Conservation (phyloP, 2,113 vertebrate species). For the Catharus fuscescens region DNA sequence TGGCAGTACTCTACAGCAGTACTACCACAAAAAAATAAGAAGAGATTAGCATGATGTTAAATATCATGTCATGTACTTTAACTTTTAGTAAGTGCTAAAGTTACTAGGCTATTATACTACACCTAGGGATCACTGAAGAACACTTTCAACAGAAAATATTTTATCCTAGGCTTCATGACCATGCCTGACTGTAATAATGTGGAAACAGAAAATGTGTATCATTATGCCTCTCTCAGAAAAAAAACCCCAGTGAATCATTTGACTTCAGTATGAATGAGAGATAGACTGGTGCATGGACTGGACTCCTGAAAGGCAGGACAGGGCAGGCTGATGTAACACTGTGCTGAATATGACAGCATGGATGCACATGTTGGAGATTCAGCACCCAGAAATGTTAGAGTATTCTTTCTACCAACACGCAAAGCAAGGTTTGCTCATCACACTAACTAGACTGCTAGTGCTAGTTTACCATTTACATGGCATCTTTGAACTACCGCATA, state of each 20-base stretch:
- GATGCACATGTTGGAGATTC: rapidly evolving
- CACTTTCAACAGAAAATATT: neutral
- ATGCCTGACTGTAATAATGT: neutral
- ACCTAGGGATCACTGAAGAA: neutral
- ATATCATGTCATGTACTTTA: neutral
- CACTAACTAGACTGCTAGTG: neutral
- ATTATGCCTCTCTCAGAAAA: neutral
- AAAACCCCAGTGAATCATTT: neutral
- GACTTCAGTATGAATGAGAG: neutral
- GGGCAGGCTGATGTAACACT: neutral
- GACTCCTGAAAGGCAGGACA: neutral
- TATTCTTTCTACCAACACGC: neutral
- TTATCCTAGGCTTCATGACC: neutral
- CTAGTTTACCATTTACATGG: neutral
- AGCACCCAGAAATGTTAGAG: neutral
- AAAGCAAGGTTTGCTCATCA: neutral
- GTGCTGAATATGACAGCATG: neutral
- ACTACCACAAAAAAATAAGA: neutral
- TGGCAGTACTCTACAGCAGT: neutral
- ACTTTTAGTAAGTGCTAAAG: neutral
- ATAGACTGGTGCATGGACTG: neutral
- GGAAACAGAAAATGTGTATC: neutral
- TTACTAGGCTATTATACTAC: neutral
- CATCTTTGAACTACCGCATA: neutral
- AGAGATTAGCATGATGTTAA: neutral